Evolutionary conservation across 2,888 invertebrate species (phyloP).

Genomic region (Metacarcinus magister): DNA sequence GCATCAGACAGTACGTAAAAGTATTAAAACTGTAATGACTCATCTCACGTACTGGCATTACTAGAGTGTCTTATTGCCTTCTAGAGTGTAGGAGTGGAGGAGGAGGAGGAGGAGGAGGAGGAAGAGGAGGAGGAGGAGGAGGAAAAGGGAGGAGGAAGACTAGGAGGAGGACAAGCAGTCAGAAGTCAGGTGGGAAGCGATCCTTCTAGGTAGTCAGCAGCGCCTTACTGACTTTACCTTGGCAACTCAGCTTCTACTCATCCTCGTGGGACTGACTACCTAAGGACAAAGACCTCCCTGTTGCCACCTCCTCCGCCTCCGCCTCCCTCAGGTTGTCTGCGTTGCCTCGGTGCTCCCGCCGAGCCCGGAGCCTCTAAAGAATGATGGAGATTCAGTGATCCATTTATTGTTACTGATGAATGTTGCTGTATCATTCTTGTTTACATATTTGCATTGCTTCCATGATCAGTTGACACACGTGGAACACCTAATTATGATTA

Average conservation of each 20-base stretch:
- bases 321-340: background rate
- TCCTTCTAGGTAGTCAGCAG: background rate
- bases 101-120: background rate
- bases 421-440: constrained; percentile 22
- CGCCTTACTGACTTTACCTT: background rate
- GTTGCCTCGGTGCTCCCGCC: background rate
- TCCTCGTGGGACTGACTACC: background rate
- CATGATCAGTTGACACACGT: constrained; percentile 40
- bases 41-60: background rate
- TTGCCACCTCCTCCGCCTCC: background rate
- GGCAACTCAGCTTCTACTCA: background rate
- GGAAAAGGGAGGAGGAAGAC: background rate
- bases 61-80: background rate
- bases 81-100: background rate
- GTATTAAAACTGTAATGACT: background rate
- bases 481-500: constrained; percentile 43
- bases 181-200: background rate
- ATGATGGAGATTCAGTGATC: background rate
- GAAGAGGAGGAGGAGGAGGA: background rate
- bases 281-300: background rate
- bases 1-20: background rate
- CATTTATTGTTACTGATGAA: constrained; percentile 1
- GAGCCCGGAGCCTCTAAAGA: background rate
- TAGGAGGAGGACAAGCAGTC: background rate
- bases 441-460: constrained; percentile 23